Percentiles rank a stretch among this genome's conserved stretches.
phyloP scores from a whole-genome alignment of 2,113 vertebrate genomes.

The Zeus faber region DNA sequence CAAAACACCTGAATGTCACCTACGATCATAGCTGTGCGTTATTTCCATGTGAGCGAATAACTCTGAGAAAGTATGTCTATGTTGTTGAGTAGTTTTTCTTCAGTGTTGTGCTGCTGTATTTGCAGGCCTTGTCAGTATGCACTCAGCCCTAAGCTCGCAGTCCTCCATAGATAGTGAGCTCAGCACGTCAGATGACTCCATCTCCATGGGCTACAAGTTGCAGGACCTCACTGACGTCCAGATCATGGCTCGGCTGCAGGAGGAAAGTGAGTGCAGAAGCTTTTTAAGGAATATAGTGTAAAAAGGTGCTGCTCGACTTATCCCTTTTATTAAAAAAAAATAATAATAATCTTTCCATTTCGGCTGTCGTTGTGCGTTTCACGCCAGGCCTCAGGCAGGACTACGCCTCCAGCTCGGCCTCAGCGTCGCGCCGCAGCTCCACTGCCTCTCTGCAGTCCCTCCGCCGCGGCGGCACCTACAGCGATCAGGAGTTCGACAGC shows the following conservation, averaged over 20 bases:
- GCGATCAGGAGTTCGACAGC: constrained; percentile 88
- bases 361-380: constrained; percentile 4
- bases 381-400: constrained; percentile 85
- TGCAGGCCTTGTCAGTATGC: constrained; percentile 76
- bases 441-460: constrained; percentile 86
- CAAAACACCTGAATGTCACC: not conserved
- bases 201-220: constrained; percentile 92
- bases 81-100: constrained; percentile 9
- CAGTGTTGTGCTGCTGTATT: constrained; percentile 16
- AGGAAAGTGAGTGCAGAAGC: constrained; percentile 80
- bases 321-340: not conserved
- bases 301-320: not conserved
- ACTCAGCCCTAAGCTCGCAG: constrained; percentile 87
- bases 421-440: constrained; percentile 85
- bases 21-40: not conserved
- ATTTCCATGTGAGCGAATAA: not conserved
- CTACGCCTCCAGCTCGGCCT: constrained; percentile 85
- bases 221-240: constrained; percentile 93
- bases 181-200: constrained; percentile 90
- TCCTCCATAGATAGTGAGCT: constrained; percentile 90
- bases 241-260: constrained; percentile 91
- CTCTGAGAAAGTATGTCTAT: not conserved
- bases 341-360: too few relatives aligned
- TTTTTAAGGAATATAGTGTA: not conserved
- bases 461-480: constrained; percentile 83